Evolutionary conservation across 2,797 vertebrate genomes (phyloP).

Genomic region (Eutrigla gurnardus): DNA sequence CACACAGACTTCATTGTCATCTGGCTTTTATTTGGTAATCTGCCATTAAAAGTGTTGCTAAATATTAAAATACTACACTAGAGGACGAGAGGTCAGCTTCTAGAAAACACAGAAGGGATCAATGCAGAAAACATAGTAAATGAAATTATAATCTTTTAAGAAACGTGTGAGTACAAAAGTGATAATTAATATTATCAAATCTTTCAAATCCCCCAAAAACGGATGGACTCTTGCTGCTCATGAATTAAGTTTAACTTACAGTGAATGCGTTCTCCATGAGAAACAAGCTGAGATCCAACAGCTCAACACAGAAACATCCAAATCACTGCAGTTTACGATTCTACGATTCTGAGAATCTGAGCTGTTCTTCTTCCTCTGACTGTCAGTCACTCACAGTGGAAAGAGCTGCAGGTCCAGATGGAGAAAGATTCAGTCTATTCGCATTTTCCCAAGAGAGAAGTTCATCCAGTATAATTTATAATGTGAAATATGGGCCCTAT

Average conservation of each 20-base stretch:
- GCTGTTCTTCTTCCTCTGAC: not conserved
- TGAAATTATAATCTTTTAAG: too few relatives aligned
- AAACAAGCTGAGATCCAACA: not conserved
- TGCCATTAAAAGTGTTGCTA: slow-evolving; percentile 3
- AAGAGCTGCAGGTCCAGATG: too few relatives aligned
- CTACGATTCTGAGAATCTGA: too few relatives aligned
- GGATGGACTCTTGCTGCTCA: not conserved
- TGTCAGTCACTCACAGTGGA: slow-evolving; percentile 35
- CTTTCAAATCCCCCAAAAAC: not conserved
- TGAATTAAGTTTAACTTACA: not conserved
- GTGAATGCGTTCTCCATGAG: too few relatives aligned
- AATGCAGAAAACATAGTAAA: not conserved
- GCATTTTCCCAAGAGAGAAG: too few relatives aligned
- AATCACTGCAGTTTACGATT: slow-evolving; percentile 3
- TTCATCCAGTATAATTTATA: too few relatives aligned
- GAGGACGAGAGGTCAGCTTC: not conserved
- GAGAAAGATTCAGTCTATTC: too few relatives aligned
- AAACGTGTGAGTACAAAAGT: too few relatives aligned
- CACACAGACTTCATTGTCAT: slow-evolving; percentile 3
- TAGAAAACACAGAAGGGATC: not conserved
- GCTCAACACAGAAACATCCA: slow-evolving; percentile 11
- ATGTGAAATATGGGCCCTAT: too few relatives aligned
- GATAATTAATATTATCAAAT: too few relatives aligned
- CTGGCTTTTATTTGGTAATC: slow-evolving; percentile 22
- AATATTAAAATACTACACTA: not conserved